Percentiles rank a stretch among this genome's conserved stretches.
These are phyloP conservation scores for Prolemur simus DNA, from an alignment of 2,113 vertebrate genomes.

Conservation along the genomic window DNA sequence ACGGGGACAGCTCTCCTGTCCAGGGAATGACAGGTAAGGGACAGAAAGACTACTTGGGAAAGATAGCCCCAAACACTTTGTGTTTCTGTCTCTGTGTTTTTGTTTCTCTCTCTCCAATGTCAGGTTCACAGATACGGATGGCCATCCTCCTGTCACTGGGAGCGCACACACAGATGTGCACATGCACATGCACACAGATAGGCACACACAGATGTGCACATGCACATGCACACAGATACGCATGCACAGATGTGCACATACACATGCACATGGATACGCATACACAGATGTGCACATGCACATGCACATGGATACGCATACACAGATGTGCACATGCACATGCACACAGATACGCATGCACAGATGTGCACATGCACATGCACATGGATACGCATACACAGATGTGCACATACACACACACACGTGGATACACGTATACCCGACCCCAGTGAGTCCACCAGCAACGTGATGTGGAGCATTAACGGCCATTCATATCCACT, in stretches of 20 bases:
- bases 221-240: too few relatives aligned
- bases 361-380: not conserved
- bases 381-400: accelerated
- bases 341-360: accelerated
- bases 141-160: too few relatives aligned
- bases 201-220: too few relatives aligned
- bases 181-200: too few relatives aligned
- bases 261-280: too few relatives aligned
- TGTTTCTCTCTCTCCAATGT: not conserved
- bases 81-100: not conserved
- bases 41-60: not conserved
- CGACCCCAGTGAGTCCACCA: too few relatives aligned
- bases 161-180: too few relatives aligned
- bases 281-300: too few relatives aligned
- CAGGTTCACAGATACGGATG: not conserved
- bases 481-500: accelerated
- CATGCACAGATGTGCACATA: too few relatives aligned
- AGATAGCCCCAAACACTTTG: not conserved
- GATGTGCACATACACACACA: too few relatives aligned
- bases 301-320: too few relatives aligned
- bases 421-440: too few relatives aligned
- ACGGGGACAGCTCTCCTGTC: not conserved
- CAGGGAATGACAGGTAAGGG: accelerated
- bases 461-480: accelerated
- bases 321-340: not conserved